phyloP scores from a whole-genome alignment of 2,113 vertebrate species.

The Cepphus grylle region DNA sequence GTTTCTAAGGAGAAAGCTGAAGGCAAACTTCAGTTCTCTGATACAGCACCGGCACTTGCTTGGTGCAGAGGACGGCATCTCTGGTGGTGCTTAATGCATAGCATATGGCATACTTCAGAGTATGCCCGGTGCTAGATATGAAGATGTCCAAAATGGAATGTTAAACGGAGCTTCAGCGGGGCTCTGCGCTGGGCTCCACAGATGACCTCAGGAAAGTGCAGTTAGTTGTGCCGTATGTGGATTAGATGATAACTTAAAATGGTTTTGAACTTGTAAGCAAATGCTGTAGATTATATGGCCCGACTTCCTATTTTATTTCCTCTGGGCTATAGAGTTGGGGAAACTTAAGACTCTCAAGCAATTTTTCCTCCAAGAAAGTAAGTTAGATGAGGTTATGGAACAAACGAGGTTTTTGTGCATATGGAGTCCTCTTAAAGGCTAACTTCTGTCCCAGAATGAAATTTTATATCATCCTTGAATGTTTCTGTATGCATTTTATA shows the following conservation, averaged over 20 bases:
- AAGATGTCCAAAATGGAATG: not conserved
- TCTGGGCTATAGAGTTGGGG: not conserved
- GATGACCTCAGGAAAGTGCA: not conserved
- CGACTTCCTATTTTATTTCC: not conserved
- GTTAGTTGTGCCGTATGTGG: not conserved
- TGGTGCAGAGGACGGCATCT: not conserved
- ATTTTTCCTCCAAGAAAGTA: not conserved
- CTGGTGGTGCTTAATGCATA: not conserved
- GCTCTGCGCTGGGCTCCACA: accelerated
- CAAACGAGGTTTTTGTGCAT: not conserved
- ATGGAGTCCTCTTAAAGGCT: not conserved
- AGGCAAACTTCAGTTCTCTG: not conserved
- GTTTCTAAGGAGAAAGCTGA: not conserved
- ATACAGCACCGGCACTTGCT: not conserved
- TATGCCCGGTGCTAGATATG: not conserved
- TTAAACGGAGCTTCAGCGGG: not conserved
- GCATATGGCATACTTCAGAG: not conserved
- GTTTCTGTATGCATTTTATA: slow-evolving; percentile 12
- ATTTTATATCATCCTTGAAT: slow-evolving; percentile 49
- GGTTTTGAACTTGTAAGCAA: not conserved
- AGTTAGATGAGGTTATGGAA: not conserved
- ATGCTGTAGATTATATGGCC: not conserved
- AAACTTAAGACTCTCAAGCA: not conserved
- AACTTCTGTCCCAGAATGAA: slow-evolving; percentile 17
- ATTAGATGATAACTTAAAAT: not conserved